Conservation (phyloP, 1,140 invertebrate species). For the Drosophila insularis region DNA sequence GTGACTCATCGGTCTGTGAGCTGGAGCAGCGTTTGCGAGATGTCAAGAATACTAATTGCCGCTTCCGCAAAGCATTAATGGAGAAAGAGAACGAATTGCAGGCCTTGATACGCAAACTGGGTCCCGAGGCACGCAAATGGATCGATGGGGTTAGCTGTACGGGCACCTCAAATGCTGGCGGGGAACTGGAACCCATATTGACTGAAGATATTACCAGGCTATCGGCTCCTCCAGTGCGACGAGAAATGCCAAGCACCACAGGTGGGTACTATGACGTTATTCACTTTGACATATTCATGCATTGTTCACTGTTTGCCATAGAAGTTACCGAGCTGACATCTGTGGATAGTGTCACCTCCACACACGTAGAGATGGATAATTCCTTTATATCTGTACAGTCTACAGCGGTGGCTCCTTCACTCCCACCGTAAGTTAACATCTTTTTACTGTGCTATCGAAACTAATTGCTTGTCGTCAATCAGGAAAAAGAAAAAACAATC, state of each 20-base stretch:
- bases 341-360: constrained; percentile 81
- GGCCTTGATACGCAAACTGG: constrained; percentile 80
- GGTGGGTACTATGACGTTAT: constrained; percentile 44
- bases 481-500: constrained; percentile 76
- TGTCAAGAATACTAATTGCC: constrained; percentile 89
- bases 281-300: constrained; percentile 40
- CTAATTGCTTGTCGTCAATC: background rate
- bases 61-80: constrained; percentile 89
- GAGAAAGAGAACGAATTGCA: constrained; percentile 92
- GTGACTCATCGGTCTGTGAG: constrained; percentile 88
- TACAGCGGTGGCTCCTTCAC: constrained; percentile 67
- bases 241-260: constrained; percentile 82
- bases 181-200: constrained; percentile 76
- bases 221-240: constrained; percentile 73
- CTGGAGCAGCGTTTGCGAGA: constrained; percentile 91
- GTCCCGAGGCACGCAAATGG: constrained; percentile 81
- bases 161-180: constrained; percentile 34
- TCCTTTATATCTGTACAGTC: constrained; percentile 75
- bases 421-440: constrained; percentile 66
- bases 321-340: constrained; percentile 82
- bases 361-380: constrained; percentile 80
- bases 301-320: constrained; percentile 52
- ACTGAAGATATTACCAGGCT: constrained; percentile 64
- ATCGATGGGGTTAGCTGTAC: constrained; percentile 78
- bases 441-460: too few relatives aligned